Conservation (phyloP, 1,140 invertebrate genomes). For the Coptotermes formosanus region DNA sequence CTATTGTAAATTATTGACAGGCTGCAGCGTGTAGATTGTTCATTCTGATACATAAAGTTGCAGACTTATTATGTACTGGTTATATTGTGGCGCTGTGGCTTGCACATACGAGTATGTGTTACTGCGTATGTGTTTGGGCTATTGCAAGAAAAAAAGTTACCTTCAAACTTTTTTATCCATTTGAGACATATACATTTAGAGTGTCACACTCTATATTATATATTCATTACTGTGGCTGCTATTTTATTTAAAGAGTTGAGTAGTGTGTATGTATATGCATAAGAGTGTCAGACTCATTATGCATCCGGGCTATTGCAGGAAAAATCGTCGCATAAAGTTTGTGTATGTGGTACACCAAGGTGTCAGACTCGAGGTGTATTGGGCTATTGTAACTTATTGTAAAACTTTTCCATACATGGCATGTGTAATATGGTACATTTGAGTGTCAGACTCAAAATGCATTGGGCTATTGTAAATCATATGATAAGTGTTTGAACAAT, state of each 20-base stretch:
- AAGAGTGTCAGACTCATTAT: slow-evolving; percentile 21
- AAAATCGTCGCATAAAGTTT: slow-evolving; percentile 20
- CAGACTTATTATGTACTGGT: slow-evolving; percentile 22
- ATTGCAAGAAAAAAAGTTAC: slow-evolving; percentile 28
- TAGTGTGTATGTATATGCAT: background rate
- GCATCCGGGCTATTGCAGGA: slow-evolving; percentile 30
- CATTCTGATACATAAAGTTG: slow-evolving; percentile 23
- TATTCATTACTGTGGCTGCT: slow-evolving; percentile 24
- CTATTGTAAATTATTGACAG: slow-evolving; percentile 32
- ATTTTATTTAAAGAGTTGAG: background rate
- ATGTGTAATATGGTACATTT: slow-evolving; percentile 32
- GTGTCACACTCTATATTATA: slow-evolving; percentile 22
- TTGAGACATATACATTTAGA: slow-evolving; percentile 15
- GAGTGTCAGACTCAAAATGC: slow-evolving; percentile 29
- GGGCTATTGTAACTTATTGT: slow-evolving; percentile 31
- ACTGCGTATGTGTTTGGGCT: slow-evolving; percentile 25
- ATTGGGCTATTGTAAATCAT: slow-evolving; percentile 36
- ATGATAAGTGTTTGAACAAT: slow-evolving; percentile 8
- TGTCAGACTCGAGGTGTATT: slow-evolving; percentile 31
- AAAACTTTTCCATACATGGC: slow-evolving; percentile 19
- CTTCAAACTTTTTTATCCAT: background rate
- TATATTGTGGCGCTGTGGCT: slow-evolving; percentile 27
- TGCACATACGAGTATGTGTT: slow-evolving; percentile 11
- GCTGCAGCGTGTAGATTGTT: slow-evolving; percentile 22
- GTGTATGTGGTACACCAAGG: slow-evolving; percentile 29